Base-by-base conservation (phyloP, 2,888 invertebrate genomes). In the Tenthredo livida region DNA sequence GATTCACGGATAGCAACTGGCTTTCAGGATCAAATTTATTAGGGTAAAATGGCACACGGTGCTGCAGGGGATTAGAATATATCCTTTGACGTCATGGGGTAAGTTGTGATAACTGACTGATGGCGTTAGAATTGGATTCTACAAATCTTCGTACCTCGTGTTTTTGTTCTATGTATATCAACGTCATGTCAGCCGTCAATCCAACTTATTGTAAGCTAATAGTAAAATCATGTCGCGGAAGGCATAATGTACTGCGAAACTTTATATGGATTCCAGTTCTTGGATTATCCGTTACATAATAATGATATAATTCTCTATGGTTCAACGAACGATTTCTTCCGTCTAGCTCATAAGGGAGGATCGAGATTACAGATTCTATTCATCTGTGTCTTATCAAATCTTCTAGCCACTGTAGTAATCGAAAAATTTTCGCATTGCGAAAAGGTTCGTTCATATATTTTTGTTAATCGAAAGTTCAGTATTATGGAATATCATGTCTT, bases 191-290 rank as follows among this genome's bases (percentile, higher is more conserved):
- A n/a, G n/a, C 78, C 33, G 50, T 4, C 37, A 58, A 78, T 78
- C 54, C 4, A 29, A 25, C 77, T 77, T 50, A 77, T 17, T 15
- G 25, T 77, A 33, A 33, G 2, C 4, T 77, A 25, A 0, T 47
- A 12, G 25, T 1, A 43, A 75, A 75, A 47, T n/a, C 12, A 15
- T 21, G 43, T 15, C 47, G 3, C 25, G 43, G 25, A 50, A 9
- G 78, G n/a, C 58, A 37, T 15, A 80, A 80, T n/a, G n/a, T n/a
- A n/a, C 40, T 61, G 58, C 61, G 12, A 58, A 80, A 80, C 9
- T 80, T 58, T 0, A 58, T 0, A 58, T 17, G 50, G 17, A 43
- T 43, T 43, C 2, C 43, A 43, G 12, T 43, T 43, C 43, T 43
- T 43, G 12, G 61, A 67, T 67, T 25, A 29, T 25, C 9, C 17